Conservation (phyloP, 2,797 vertebrate species). For the Podarcis lilfordi region DNA sequence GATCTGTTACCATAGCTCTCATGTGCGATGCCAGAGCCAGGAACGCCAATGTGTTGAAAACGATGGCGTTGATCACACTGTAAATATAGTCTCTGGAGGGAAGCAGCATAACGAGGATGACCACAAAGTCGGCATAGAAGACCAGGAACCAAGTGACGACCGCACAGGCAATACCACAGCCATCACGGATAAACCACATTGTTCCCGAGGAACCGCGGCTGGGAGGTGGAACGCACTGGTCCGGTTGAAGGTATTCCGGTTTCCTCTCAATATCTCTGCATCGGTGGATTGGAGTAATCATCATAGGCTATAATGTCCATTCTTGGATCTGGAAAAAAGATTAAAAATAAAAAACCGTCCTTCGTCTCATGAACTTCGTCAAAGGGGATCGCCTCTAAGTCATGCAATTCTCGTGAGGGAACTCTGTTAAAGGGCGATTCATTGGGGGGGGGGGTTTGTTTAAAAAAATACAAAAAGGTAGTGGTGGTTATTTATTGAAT, state of each 20-base stretch:
- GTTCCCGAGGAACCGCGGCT: slow-evolving; percentile 77
- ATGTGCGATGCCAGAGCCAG: slow-evolving; percentile 93
- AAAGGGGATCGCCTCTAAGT: not conserved
- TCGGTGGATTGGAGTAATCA: slow-evolving; percentile 89
- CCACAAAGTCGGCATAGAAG: slow-evolving; percentile 96
- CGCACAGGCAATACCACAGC: slow-evolving; percentile 94
- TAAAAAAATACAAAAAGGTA: slow-evolving; percentile 11
- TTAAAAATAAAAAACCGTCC: not conserved
- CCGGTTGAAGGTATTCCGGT: slow-evolving; percentile 92
- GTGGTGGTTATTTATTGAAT: no score
- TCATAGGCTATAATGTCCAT: slow-evolving; percentile 85
- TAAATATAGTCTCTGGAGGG: slow-evolving; percentile 89
- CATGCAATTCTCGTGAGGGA: fast-evolving
- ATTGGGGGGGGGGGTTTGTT: not conserved
- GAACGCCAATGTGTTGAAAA: slow-evolving; percentile 93
- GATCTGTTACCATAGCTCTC: slow-evolving; percentile 97
- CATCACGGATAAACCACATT: slow-evolving; percentile 98
- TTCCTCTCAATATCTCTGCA: slow-evolving; percentile 96
- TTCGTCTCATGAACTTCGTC: not conserved
- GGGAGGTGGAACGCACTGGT: slow-evolving; percentile 92
- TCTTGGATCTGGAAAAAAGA: slow-evolving; percentile 83
- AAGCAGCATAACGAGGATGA: slow-evolving; percentile 94
- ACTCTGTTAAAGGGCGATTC: not conserved
- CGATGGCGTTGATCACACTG: slow-evolving; percentile 89
- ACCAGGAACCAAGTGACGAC: slow-evolving; percentile 96